These are phyloP conservation scores for Anser brachyrhynchus DNA, from an alignment of 2,113 vertebrate genomes.

Conservation along the genomic window DNA sequence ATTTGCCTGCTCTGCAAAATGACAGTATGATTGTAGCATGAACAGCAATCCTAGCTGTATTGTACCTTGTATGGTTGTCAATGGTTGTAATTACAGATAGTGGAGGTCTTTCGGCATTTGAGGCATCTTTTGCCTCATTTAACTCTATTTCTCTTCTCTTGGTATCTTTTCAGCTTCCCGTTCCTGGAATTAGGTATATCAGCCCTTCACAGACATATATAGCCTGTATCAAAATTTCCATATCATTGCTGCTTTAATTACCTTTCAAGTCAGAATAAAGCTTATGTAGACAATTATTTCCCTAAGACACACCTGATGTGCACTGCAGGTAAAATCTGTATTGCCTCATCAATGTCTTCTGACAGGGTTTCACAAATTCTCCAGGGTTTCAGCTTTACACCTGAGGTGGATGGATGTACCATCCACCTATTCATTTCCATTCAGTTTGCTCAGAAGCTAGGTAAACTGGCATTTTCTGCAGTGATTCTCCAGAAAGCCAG, in stretches of 20 bases:
- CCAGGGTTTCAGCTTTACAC: background rate
- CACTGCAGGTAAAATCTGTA: background rate
- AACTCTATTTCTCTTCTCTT: background rate
- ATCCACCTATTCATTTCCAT: background rate
- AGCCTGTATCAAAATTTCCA: background rate
- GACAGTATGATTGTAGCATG: background rate
- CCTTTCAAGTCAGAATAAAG: background rate
- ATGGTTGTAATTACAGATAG: background rate
- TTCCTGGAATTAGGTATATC: background rate
- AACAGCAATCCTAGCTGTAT: background rate
- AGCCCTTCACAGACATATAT: background rate
- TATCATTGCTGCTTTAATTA: background rate
- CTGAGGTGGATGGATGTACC: background rate
- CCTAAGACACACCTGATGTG: background rate
- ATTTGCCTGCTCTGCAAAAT: background rate
- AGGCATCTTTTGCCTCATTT: background rate
- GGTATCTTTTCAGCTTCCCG: background rate
- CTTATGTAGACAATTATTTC: background rate
- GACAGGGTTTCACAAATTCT: background rate
- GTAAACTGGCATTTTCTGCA: background rate
- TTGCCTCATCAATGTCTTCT: background rate
- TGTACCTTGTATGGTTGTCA: accelerated
- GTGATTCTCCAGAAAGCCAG: background rate
- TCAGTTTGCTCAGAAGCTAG: background rate
- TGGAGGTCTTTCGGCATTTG: background rate